phyloP scores from a whole-genome alignment of 2,113 vertebrate genomes.

The Oreochromis spilurus region DNA sequence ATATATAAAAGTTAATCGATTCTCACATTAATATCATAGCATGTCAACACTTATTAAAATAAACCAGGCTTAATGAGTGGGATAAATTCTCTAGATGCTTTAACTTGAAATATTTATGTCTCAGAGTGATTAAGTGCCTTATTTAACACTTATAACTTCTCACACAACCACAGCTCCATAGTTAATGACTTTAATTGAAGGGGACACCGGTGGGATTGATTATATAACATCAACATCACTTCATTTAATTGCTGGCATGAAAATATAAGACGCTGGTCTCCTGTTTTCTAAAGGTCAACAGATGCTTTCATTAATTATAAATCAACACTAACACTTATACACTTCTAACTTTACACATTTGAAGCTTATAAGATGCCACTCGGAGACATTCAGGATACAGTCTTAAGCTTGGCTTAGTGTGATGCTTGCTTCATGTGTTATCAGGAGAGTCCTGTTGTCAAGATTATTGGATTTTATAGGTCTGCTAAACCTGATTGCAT shows the following conservation, averaged over 20 bases:
- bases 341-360: background rate
- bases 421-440: background rate
- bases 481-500: background rate
- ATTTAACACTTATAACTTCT: background rate
- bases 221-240: background rate
- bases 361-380: background rate
- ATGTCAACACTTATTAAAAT: background rate
- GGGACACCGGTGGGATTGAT: background rate
- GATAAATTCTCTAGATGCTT: background rate
- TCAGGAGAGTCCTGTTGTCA: background rate
- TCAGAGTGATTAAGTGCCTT: background rate
- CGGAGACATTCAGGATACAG: background rate
- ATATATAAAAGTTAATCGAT: background rate
- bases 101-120: background rate
- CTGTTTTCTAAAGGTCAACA: background rate
- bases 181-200: background rate
- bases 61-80: background rate
- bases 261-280: fast-evolving
- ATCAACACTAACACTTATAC: background rate
- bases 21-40: background rate
- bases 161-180: background rate
- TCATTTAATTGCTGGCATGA: background rate
- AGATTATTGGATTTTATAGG: background rate
- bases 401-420: background rate
- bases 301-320: background rate